A percentile compares a stretch with the other conserved stretches of the same genome.
Evolutionary conservation across 2,113 vertebrate species (phyloP).

Genomic region (Nerophis lumbriciformis): DNA sequence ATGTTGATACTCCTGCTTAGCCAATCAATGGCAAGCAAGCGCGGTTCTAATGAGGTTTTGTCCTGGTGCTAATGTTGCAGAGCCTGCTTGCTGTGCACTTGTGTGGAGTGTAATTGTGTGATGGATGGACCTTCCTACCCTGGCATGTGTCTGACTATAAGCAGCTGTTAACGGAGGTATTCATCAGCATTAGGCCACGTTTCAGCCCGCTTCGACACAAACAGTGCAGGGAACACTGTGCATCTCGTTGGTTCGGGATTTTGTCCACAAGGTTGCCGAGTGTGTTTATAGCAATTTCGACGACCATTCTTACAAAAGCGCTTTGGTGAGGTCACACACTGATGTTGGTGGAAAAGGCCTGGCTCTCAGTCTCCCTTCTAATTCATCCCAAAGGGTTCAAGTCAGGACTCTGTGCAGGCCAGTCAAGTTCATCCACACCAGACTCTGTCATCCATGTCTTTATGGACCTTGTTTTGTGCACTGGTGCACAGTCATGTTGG

Average conservation of each 20-base stretch:
- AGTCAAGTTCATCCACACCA: too few relatives aligned
- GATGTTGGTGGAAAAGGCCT: too few relatives aligned
- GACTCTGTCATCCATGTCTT: too few relatives aligned
- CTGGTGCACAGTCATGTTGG: too few relatives aligned
- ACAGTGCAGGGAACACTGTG: constrained; percentile 2
- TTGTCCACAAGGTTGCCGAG: background rate
- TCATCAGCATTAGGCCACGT: constrained; percentile 52
- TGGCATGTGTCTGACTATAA: constrained; percentile 52
- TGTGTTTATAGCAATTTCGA: too few relatives aligned
- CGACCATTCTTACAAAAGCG: too few relatives aligned
- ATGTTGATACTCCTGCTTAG: constrained; percentile 57
- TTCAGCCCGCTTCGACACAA: constrained; percentile 6
- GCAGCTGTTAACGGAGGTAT: constrained; percentile 45
- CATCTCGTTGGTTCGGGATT: background rate
- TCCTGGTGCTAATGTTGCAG: constrained; percentile 47
- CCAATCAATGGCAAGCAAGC: constrained; percentile 53
- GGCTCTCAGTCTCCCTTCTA: too few relatives aligned
- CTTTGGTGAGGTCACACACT: too few relatives aligned
- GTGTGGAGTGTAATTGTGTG: constrained; percentile 42
- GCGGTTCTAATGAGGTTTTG: constrained; percentile 63
- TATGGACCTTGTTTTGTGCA: too few relatives aligned
- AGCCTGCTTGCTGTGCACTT: constrained; percentile 10
- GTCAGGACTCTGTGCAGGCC: too few relatives aligned
- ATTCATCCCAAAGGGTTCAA: too few relatives aligned
- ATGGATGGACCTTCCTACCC: constrained; percentile 43